Evolutionary conservation across 1,140 invertebrate genomes (phyloP), one percentile per base, ranked within the genome.

Genomic region (Seison nebaliae): DNA sequence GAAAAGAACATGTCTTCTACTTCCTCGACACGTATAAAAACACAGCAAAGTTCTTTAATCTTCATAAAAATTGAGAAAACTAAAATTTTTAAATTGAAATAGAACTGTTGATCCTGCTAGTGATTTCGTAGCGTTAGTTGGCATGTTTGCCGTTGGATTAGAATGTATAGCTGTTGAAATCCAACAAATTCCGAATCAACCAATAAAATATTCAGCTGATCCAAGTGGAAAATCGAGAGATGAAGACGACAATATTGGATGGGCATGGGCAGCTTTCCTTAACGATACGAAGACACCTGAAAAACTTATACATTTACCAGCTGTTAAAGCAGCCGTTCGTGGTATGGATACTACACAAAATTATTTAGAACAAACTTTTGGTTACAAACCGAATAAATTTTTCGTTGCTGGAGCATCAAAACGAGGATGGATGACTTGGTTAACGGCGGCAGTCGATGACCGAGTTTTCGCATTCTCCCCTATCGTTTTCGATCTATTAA

Each of bases 131-230:
- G 41, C 43, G 1, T 26, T 49, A 30, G 47, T 45, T 5, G 45
- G 45, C 12, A 38, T 45, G 20, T 29, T 53, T 29, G 48, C 48
- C 11, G 42, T 37, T 3, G 45, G 43, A 11, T 50, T 45, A 6
- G 43, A 46, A 7, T 28, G 43, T 8, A 43, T 53, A 15, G 38
- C 44, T 21, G 51, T 49, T 1, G 33, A 46, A 38, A 32, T 51
- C n/a, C 48, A 47, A 42, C 46, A 48, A 45, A 44, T 53, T 28
- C 51, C 51, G 2, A 53, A 53, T 31, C 45, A 51, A 39, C 49
- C 49, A 22, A 47, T 49, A 7, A 28, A 41, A 1, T 51, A 50
- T 32, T 36, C 43, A 35, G 51, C 42, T 37, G 51, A 53, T 34
- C 49, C 51, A 12, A 24, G 17, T 9, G 36, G 49, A 23, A 44